These are phyloP conservation scores for Nerophis ophidion DNA, from an alignment of 2,113 vertebrate genomes.

Conservation along the genomic window DNA sequence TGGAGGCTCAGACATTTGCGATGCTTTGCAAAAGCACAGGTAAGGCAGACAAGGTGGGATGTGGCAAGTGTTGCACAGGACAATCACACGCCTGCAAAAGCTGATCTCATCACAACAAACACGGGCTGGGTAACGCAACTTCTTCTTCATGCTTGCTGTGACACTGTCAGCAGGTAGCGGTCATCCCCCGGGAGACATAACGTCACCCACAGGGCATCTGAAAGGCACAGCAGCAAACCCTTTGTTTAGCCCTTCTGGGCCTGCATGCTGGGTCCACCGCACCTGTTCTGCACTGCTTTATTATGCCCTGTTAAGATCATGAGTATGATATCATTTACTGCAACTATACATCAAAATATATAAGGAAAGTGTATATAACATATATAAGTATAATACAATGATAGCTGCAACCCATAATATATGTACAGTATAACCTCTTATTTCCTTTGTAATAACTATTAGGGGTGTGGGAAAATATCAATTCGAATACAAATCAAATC, in stretches of 20 bases:
- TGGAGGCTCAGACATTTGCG: constrained; percentile 18
- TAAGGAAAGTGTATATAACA: no score
- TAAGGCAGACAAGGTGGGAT: constrained; percentile 13
- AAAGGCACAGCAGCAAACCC: constrained; percentile 48
- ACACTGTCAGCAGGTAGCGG: constrained; percentile 34
- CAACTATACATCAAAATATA: no score
- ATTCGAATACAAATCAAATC: no score
- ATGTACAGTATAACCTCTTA: no score
- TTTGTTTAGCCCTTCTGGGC: constrained; percentile 52
- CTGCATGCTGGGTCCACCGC: constrained; percentile 43
- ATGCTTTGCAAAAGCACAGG: constrained; percentile 39
- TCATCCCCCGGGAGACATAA: constrained; percentile 20
- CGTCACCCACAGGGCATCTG: constrained; percentile 30
- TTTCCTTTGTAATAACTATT: no score
- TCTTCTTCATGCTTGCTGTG: constrained; percentile 5
- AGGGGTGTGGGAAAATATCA: no score
- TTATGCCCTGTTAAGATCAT: no score
- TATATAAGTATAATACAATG: no score
- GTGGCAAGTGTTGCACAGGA: constrained; percentile 43
- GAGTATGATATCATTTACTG: no score
- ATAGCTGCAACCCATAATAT: no score
- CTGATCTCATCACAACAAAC: constrained; percentile 27
- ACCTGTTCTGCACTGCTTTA: constrained; percentile 15
- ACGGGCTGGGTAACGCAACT: background rate
- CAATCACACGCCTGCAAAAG: constrained; percentile 35